Evolutionary conservation across 2,888 invertebrate genomes (phyloP), one percentile per base, ranked within the genome.

Genomic region (Mylabris sibirica): DNA sequence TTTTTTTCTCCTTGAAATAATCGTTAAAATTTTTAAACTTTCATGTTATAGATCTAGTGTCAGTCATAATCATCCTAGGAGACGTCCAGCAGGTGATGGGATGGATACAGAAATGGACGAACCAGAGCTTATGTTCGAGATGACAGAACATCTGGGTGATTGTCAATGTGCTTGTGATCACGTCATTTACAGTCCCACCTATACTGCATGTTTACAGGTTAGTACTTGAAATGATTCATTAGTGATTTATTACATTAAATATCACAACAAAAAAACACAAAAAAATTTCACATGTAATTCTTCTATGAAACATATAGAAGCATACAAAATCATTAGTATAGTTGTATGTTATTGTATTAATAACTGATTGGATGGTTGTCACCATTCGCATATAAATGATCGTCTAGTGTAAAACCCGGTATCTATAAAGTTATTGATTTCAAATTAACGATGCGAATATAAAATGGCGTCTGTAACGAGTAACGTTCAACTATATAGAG

Each of bases 21-120:
- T 53, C 22, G 49, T 3, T n/a, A 1, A 17, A 44, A 2, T 44
- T 14, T 41, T 0, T 9, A 9, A 11, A 38, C 3, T 14, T 38
- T 14, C 67, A 64, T 72, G 70, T 75, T 75, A 44, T 69, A 78
- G 79, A 73, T 76, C 77, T 62, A 71, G 72, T 68, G 72, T 74
- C 70, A 71, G 74, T 65, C 77, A 74, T 41, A 72, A 71, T 34
- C 74, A 72, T 67, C 76, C 74, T 64, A 74, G 74, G 64, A 79
- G 83, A 66, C 80, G 84, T 49, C 77, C 83, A 20, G 84, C 84
- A 41, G 85, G 84, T 63, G 84, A 85, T 74, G 85, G 85, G 65
- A 84, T 84, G 82, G 85, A 84, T 73, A 80, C 84, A 14, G 81
- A 82, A 76, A 81, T 83, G 80, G 84, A 84, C 77, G 83, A 84